Evolutionary conservation across 2,888 invertebrate genomes (phyloP), one percentile per base, ranked within the genome.

Genomic region (Pristionchus maxplancki): DNA sequence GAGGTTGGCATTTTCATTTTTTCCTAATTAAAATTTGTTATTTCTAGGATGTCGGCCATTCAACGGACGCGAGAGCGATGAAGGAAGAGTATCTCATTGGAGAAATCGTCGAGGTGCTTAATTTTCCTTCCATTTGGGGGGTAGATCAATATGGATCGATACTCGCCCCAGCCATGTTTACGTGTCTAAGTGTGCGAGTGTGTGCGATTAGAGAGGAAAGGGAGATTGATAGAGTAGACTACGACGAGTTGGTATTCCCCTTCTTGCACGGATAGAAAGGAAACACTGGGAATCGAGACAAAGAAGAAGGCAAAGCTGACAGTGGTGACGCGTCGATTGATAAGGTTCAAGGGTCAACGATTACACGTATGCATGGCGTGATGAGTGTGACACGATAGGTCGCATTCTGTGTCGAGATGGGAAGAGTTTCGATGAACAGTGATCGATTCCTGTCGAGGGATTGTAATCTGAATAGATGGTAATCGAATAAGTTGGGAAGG

Each of bases 51-150:
- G 93, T 94, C 62, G 94, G 94, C 31, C 94, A 94, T 89, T 94
- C 94, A 4, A 94, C 93, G 2, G 94, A 94, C 89, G 94, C 94
- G 8, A 90, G 94, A 4, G 88, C 92, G 48, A 94, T 94, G 94
- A 91, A 91, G 89, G 93, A 94, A 34, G 92, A 94, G 13, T 94
- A 92, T 87, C 89, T 91, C 34, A 89, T 94, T 67, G 94, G 94
- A 67, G 93, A 94, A 82, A 89, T 93, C 71, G 89, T 91, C 81
- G 91, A 89, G 85, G 92, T 91, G 78, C 17, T 81, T 88, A 8
- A 58, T 87, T 53, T 34, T 34, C 9, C 78, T 34, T 34, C 17
- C 24, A 15, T 4, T 28, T 34, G 17, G 50, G 3, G 48, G 9
- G 34, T 58, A 53, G 44, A n/a, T 78, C 31, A 34, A 28, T 88